Evolutionary conservation across 92 coral and sea anemone species (phyloP), one percentile per base, ranked within the genome.

Genomic region (Epizoanthus scotinus): DNA sequence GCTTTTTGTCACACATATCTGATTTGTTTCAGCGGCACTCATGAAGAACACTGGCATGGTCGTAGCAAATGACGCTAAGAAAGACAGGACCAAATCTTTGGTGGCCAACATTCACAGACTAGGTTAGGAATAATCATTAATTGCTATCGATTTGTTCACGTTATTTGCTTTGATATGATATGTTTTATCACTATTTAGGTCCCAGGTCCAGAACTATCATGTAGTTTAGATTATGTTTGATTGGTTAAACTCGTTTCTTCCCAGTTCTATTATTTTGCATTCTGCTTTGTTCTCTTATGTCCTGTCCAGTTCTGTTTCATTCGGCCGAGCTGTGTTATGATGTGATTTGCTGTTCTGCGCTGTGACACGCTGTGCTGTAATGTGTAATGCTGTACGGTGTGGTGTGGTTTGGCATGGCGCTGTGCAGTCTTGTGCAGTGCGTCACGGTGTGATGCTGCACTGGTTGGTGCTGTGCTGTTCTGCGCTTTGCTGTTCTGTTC

Each of bases 11-110:
- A 44, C 10, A 10, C 50, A 44, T 20, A 28, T 55, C 38, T 15
- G n/a, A 36, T 78, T 57, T 31, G 3, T 78, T 82, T 8, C 79
- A 95, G 99, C 94, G 65, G 97, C 99, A 49, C 86, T 95, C 52
- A 88, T 95, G 89, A 95, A 95, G 82, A 95, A 95, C 85, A 89
- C 98, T 49, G 99, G 99, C 49, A 83, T 95, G 56, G 93, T 95
- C 66, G 91, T 95, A 18, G 99, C 99, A 57, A 95, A 95, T 86
- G 99, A 95, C 83, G 98, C 98, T 29, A 95, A 93, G 68, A 93
- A 87, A 77, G 98, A 87, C 36, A 87, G 99, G 67, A 89, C 94
- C 24, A 95, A 95, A 65, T 94, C 99, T 6, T 68, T 95, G 63
- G 91, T 95, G 17, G 99, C 96, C 42, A 95, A 95, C 64, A 91